These are phyloP conservation scores for Steinernema hermaphroditum DNA, from an alignment of 2,888 invertebrate species.

Conservation along the genomic window DNA sequence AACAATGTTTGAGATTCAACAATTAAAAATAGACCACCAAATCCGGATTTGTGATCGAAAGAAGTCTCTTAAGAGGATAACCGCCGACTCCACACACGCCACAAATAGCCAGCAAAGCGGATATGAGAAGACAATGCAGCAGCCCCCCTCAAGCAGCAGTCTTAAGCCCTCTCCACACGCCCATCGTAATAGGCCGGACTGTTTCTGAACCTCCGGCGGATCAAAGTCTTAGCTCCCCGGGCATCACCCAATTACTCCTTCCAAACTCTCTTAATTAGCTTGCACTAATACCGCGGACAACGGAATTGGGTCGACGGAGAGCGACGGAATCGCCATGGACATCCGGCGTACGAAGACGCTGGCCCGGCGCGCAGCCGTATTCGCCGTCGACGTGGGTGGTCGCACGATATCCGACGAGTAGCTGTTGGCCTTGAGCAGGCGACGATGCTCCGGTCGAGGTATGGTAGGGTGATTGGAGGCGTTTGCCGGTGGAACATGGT, in stretches of 20 bases:
- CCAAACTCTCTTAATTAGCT: background rate
- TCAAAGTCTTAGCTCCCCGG: constrained; percentile 8
- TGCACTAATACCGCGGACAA: constrained; percentile 47
- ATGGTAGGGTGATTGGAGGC: background rate
- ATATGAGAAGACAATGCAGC: no score
- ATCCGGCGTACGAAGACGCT: constrained; percentile 60
- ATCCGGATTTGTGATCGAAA: no score
- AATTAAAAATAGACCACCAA: no score
- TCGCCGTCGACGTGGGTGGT: background rate
- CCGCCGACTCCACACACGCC: no score
- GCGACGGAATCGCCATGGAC: constrained; percentile 63
- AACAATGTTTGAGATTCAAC: no score
- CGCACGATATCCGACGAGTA: background rate
- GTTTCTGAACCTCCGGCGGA: background rate
- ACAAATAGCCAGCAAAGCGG: no score
- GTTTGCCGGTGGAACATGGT: background rate
- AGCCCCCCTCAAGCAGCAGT: no score
- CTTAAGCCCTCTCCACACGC: no score
- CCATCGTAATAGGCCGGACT: no score
- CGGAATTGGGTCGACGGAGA: constrained; percentile 59
- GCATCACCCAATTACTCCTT: background rate
- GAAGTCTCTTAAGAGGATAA: no score
- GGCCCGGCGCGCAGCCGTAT: constrained; percentile 43
- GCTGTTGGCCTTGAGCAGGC: constrained; percentile 10
- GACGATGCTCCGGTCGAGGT: background rate